Evolutionary conservation across 2,888 invertebrate species (phyloP), one percentile per base, ranked within the genome.

Genomic region (Malthinus seriepunctatus): DNA sequence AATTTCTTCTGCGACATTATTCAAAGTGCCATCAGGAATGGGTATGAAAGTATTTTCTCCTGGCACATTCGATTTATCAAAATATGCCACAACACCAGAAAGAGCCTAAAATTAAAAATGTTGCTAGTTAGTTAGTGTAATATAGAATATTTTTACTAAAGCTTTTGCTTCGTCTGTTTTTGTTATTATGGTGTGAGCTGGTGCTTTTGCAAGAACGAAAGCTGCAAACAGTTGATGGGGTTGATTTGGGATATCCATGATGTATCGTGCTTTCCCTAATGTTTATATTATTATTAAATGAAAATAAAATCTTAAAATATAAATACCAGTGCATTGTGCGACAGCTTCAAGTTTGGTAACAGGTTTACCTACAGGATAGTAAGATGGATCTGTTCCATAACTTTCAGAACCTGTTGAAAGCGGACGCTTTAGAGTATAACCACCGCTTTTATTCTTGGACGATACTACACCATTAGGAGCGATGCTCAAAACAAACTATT

Each of bases 301-400:
- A 10, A 3, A 7, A 2, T 0, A 38, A 38, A 38, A 12, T 3
- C 5, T 5, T 23, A 23, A 12, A 3, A 10, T 14, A 6, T 38
- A 11, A 4, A 5, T 59, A 67, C 71, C 72, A 44, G 73, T 64
- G 33, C 67, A 61, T 66, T 74, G 73, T 37, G 84, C 80, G 5
- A 87, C 74, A 0, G 88, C 88, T 77, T 91, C 92, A 32, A 89
- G 66, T 74, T 94, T 93, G 0, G 86, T 83, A 8, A 91, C 78
- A 0, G 92, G 88, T 71, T 91, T 81, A 62, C 87, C 88, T n/a
- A 93, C 71, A 1, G 93, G 93, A 84, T 88, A 92, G 12, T 87
- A 71, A 32, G 80, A 81, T 70, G 86, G 82, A 63, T 89, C 84
- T 0, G 88, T 88, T 50, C 89, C 88, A 72, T 83, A 93, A 34